Base-by-base conservation (phyloP, 2,797 vertebrate species). In the Bradypus variegatus region DNA sequence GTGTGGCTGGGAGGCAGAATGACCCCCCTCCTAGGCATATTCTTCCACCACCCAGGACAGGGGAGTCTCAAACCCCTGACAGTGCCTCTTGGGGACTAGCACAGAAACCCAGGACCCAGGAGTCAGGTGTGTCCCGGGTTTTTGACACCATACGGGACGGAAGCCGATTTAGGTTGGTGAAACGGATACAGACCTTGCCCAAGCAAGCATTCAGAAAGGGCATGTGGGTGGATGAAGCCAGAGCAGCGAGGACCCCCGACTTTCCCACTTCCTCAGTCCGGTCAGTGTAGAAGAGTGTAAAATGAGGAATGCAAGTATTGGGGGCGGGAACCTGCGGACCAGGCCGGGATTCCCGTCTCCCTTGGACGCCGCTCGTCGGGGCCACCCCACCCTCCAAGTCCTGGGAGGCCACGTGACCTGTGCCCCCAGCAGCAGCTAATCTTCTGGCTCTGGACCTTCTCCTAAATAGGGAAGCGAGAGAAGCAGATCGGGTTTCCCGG, bases 391-490 rank as follows among this genome's bases (percentile, higher is more conserved):
- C 25, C 7, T 27, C 73, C n/a, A 0, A 70, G 80, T 33, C 41
- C 65, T 3, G 88, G 92, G 70, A 73, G 65, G 64, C 41, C 96
- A 95, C 77, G 89, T 96, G 96, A 96, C 90, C 89, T 87, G 93
- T 86, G 79, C 94, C 94, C 95, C 92, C 69, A 86, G 92, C 96
- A 95, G 93, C 90, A 84, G 82, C 95, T 90, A 80, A 91, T 89
- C 84, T 86, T 91, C 89, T 19, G 94, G 93, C 89, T 82, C 88
- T 78, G 86, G 95, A 82, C 85, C 85, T 95, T 96, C 92, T 97
- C 96, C 97, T 96, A 97, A 97, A 97, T 96, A 97, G 96, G 96
- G 95, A 97, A 96, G 94, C 88, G 38, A 90, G 81, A 21, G 93
- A 90, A 72, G 88, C 86, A 91, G 96, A 95, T 97, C 87, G 90